Evolutionary conservation across 2,888 invertebrate species (phyloP).

Genomic region (Aromia moschata): DNA sequence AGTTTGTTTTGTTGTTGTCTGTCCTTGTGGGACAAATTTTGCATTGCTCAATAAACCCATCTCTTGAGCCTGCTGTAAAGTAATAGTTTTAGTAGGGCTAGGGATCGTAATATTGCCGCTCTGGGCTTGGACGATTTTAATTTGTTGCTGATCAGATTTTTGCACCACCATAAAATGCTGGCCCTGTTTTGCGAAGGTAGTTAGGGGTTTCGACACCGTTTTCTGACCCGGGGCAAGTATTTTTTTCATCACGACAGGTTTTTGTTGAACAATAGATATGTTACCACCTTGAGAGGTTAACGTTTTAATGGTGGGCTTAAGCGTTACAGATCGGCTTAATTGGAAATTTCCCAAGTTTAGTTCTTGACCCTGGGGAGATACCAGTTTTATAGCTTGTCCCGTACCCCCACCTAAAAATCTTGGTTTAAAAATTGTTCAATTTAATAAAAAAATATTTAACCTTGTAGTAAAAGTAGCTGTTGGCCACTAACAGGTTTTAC

Average conservation of each 20-base stretch:
- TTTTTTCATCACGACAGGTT: constrained; percentile 61
- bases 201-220: constrained; percentile 47
- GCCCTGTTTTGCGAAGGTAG: constrained; percentile 46
- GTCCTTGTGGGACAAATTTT: constrained; percentile 60
- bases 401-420: constrained; percentile 42
- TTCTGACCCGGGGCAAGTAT: constrained; percentile 48
- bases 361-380: constrained; percentile 59
- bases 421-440: not conserved
- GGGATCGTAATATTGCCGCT: constrained; percentile 49
- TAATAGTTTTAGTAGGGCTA: constrained; percentile 69
- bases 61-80: constrained; percentile 72
- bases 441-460: constrained; percentile 38
- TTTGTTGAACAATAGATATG: constrained; percentile 50
- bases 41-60: constrained; percentile 68
- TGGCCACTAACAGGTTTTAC: constrained; percentile 61
- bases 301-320: constrained; percentile 56
- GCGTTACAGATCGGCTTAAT: constrained; percentile 55
- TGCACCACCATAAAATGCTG: constrained; percentile 56
- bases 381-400: constrained; percentile 60
- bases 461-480: constrained; percentile 64
- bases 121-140: constrained; percentile 49
- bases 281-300: constrained; percentile 45
- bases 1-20: constrained; percentile 62
- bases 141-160: constrained; percentile 48
- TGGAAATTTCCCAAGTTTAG: constrained; percentile 58